Percentiles rank a stretch among this genome's conserved stretches.
These are phyloP conservation scores for Morpho helenor DNA, from an alignment of 2,888 invertebrate genomes.

Conservation along the genomic window DNA sequence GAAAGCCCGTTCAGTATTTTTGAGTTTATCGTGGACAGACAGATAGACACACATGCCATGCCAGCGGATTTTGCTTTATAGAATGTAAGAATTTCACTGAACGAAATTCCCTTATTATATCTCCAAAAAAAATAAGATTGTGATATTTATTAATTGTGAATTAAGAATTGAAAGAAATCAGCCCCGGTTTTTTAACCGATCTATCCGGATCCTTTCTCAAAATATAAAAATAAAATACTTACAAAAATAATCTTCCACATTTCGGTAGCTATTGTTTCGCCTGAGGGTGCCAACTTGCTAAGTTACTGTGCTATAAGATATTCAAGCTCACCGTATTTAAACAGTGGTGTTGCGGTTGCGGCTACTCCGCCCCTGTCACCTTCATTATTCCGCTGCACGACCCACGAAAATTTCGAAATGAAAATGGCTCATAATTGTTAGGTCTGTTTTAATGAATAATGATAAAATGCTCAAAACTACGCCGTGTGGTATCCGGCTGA, in stretches of 20 bases:
- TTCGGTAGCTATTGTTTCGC: constrained; percentile 24
- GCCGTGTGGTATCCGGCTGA: too few species aligned
- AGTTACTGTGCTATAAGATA: constrained; percentile 38
- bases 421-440: constrained; percentile 20
- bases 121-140: too few species aligned
- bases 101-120: too few species aligned
- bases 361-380: constrained; percentile 44
- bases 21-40: too few species aligned
- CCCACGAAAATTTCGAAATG: constrained; percentile 53
- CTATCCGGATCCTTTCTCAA: too few species aligned
- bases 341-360: constrained; percentile 49
- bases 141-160: too few species aligned
- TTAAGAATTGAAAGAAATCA: too few species aligned
- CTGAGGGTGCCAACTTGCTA: constrained; percentile 24
- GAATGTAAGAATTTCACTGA: too few species aligned
- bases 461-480: not conserved
- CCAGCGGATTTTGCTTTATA: too few species aligned
- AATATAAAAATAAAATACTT: constrained; percentile 32
- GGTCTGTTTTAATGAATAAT: constrained; percentile 14
- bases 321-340: constrained; percentile 50
- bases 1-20: too few species aligned
- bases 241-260: constrained; percentile 62
- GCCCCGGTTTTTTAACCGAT: too few species aligned
- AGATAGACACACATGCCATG: too few species aligned
- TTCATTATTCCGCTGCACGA: constrained; percentile 63